These are phyloP conservation scores for Brachionus sp. DNA, from an alignment of 1,140 invertebrate genomes.

Conservation along the genomic window DNA sequence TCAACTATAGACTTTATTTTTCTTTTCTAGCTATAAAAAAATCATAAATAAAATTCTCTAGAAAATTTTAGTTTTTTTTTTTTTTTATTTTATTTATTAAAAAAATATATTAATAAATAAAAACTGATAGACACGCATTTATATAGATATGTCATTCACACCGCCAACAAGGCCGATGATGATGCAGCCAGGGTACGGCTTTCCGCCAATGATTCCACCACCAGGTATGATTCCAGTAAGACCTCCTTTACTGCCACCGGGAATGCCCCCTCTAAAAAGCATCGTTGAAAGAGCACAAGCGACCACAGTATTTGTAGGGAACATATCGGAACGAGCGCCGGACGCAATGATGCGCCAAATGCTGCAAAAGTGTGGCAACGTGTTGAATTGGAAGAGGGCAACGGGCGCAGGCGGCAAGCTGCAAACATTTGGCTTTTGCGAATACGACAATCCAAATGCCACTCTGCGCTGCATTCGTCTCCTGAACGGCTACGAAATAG, in stretches of 20 bases:
- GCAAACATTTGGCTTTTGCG: conserved; percentile 94
- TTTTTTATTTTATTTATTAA: too few relatives aligned
- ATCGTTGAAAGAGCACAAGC: neutral
- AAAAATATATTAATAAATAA: neutral
- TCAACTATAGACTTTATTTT: neutral
- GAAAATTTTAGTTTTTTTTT: neutral
- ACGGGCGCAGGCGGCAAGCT: conserved; percentile 71
- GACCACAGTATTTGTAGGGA: conserved; percentile 96
- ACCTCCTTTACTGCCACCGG: conserved; percentile 1
- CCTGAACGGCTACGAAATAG: conserved; percentile 86
- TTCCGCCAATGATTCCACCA: conserved; percentile 24
- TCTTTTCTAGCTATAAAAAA: neutral
- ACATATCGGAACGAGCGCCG: conserved; percentile 89
- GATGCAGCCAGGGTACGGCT: conserved; percentile 21
- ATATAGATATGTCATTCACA: neutral
- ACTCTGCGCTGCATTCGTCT: conserved; percentile 86
- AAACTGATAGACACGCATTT: neutral
- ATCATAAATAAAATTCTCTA: neutral
- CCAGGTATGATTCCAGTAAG: conserved; percentile 26
- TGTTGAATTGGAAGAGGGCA: conserved; percentile 92
- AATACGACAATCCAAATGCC: conserved; percentile 87
- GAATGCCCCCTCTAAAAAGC: neutral
- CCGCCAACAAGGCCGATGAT: conserved; percentile 26
- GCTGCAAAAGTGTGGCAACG: conserved; percentile 77
- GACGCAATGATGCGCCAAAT: conserved; percentile 91